phyloP scores from a whole-genome alignment of 2,113 vertebrate species.

The Tretioscincus oriximinensis region DNA sequence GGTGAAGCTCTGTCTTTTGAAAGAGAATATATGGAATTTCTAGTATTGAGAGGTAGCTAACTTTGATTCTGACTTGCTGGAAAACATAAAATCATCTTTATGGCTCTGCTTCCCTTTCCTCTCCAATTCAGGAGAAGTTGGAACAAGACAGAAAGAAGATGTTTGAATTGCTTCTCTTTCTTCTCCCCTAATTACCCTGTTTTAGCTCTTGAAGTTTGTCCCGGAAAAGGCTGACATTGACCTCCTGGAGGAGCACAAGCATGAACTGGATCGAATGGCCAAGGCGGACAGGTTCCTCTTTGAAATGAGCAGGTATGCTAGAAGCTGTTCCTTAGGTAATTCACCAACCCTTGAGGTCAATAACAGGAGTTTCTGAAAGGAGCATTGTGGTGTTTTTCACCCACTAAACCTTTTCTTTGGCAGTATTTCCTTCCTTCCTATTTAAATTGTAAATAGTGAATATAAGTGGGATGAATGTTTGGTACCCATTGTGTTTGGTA shows the following conservation, averaged over 20 bases:
- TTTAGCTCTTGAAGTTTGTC: constrained; percentile 94
- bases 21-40: neutral
- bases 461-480: too few relatives aligned
- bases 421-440: too few relatives aligned
- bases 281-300: constrained; percentile 97
- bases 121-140: neutral
- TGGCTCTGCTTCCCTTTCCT: neutral
- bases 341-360: neutral
- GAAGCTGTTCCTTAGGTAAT: neutral
- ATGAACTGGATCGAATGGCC: constrained; percentile 96
- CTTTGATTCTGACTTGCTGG: neutral
- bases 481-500: too few relatives aligned
- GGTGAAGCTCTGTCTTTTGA: neutral
- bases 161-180: neutral
- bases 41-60: too few relatives aligned
- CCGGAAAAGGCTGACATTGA: constrained; percentile 96
- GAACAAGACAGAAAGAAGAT: neutral
- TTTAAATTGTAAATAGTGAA: too few relatives aligned
- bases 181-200: neutral
- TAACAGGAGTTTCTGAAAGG: constrained; percentile 1
- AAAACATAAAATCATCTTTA: neutral
- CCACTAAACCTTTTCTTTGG: too few relatives aligned
- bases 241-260: constrained; percentile 94
- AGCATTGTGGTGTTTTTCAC: neutral
- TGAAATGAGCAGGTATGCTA: constrained; percentile 94